Conservation (phyloP, 2,888 invertebrate genomes). For the Drosophila parthenogenetica region DNA sequence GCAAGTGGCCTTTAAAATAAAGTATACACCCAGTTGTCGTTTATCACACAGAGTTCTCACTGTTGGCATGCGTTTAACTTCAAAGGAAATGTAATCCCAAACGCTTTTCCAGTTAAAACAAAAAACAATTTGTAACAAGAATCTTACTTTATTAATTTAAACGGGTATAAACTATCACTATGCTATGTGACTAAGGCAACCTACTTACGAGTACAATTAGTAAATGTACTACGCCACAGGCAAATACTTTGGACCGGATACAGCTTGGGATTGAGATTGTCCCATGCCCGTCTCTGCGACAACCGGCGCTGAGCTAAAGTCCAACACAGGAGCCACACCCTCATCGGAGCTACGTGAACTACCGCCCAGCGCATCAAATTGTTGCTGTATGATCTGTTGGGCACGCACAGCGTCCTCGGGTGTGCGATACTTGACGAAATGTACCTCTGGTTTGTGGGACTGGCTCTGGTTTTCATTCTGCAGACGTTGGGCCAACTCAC, state of each 20-base stretch:
- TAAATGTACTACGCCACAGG: conserved; percentile 51
- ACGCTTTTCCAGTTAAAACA: background rate
- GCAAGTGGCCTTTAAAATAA: background rate
- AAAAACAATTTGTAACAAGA: conserved; percentile 24
- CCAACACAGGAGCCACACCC: conserved; percentile 78
- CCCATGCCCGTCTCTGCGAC: background rate
- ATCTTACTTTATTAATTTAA: conserved; percentile 44
- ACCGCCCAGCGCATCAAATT: conserved; percentile 78
- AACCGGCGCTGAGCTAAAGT: conserved; percentile 63
- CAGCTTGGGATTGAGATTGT: conserved; percentile 7
- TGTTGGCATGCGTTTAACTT: background rate
- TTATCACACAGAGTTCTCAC: background rate
- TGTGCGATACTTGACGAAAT: conserved; percentile 81
- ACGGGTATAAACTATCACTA: conserved; percentile 33
- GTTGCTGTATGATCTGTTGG: conserved; percentile 79
- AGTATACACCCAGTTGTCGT: conserved; percentile 10
- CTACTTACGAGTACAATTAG: conserved; percentile 8
- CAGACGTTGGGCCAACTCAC: conserved; percentile 70
- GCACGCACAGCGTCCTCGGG: conserved; percentile 80
- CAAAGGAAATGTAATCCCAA: conserved; percentile 34
- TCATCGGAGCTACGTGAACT: conserved; percentile 74
- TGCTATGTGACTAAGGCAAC: conserved; percentile 26
- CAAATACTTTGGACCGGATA: conserved; percentile 50
- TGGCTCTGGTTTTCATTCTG: conserved; percentile 58
- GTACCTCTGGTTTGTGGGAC: conserved; percentile 79